A percentile compares a stretch with the other conserved stretches of the same genome.
These are phyloP conservation scores for Chanos chanos DNA, from an alignment of 2,797 vertebrate species.

Conservation along the genomic window DNA sequence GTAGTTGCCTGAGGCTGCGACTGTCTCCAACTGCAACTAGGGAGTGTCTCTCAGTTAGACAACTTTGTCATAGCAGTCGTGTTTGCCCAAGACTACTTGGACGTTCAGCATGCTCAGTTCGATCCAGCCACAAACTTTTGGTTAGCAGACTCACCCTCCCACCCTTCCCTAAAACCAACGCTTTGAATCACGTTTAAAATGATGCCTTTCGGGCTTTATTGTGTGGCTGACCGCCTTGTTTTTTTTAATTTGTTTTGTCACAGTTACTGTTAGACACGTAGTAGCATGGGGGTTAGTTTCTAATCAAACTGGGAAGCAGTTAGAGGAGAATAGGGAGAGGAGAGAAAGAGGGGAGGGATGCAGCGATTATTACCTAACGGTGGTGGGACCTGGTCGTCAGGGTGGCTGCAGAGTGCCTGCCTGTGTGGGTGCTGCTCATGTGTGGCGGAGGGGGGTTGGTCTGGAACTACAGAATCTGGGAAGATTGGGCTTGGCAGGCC, in stretches of 20 bases:
- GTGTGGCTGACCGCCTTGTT: conserved; percentile 56
- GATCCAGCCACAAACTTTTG: conserved; percentile 57
- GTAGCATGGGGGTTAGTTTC: conserved; percentile 62
- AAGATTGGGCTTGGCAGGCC: conserved; percentile 69
- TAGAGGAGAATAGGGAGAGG: conserved; percentile 70
- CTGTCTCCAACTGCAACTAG: conserved; percentile 70
- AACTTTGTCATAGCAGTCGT: conserved; percentile 57
- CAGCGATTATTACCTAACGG: conserved; percentile 83
- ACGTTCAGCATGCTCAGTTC: conserved; percentile 61
- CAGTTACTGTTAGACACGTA: conserved; percentile 67
- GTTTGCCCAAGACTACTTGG: conserved; percentile 56
- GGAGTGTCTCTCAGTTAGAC: conserved; percentile 53
- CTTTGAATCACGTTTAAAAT: conserved; percentile 39
- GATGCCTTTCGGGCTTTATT: conserved; percentile 45
- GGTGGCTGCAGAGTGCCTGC: conserved; percentile 73
- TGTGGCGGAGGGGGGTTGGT: conserved; percentile 69
- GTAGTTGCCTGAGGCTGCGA: conserved; percentile 81
- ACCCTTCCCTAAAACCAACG: conserved; percentile 38
- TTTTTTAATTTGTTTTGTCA: conserved; percentile 44
- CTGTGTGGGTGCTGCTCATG: conserved; percentile 70
- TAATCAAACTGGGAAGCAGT: conserved; percentile 75
- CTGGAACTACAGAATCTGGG: conserved; percentile 75
- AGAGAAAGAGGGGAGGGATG: conserved; percentile 69
- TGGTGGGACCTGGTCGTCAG: conserved; percentile 73
- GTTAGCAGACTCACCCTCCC: conserved; percentile 55